These are phyloP conservation scores for Drosophila multiciliata DNA, from an alignment of 2,888 invertebrate species.

Conservation along the genomic window DNA sequence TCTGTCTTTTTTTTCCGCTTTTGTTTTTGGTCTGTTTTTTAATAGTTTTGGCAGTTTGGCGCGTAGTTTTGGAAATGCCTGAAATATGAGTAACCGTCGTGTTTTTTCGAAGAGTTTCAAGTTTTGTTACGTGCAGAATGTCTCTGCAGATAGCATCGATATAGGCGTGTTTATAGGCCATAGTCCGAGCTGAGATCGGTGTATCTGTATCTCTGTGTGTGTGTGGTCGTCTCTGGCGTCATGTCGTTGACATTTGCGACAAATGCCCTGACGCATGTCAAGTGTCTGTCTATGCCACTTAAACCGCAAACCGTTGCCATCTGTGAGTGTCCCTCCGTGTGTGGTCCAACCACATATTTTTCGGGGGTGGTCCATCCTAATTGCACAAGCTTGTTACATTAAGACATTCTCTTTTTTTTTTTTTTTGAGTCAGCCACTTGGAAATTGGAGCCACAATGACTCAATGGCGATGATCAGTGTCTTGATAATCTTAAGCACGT, in stretches of 20 bases:
- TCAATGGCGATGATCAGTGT: constrained; percentile 26
- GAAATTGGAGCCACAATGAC: constrained; percentile 45
- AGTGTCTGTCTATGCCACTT: constrained; percentile 58
- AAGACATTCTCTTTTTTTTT: constrained; percentile 20
- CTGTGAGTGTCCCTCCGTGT: constrained; percentile 39
- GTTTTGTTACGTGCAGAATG: constrained; percentile 53
- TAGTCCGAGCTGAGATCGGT: constrained; percentile 3
- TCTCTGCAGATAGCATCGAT: constrained; percentile 66
- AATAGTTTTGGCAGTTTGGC: constrained; percentile 75
- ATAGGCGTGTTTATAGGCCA: constrained; percentile 69
- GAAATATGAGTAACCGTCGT: constrained; percentile 72
- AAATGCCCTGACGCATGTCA: constrained; percentile 76
- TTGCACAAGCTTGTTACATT: constrained; percentile 68
- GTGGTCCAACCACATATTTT: constrained; percentile 56
- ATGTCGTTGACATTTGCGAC: constrained; percentile 80
- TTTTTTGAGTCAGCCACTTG: constrained; percentile 35
- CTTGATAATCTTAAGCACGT: constrained; percentile 14
- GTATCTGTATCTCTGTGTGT: constrained; percentile 24
- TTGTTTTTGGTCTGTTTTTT: constrained; percentile 38
- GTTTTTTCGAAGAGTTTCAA: constrained; percentile 18
- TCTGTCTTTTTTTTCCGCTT: constrained; percentile 10
- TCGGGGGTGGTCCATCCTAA: constrained; percentile 68
- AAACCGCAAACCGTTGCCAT: constrained; percentile 23
- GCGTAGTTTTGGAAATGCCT: constrained; percentile 67
- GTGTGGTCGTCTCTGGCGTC: constrained; percentile 74